These are phyloP conservation scores for Anser cygnoides DNA, from an alignment of 2,113 vertebrate species.

Conservation along the genomic window DNA sequence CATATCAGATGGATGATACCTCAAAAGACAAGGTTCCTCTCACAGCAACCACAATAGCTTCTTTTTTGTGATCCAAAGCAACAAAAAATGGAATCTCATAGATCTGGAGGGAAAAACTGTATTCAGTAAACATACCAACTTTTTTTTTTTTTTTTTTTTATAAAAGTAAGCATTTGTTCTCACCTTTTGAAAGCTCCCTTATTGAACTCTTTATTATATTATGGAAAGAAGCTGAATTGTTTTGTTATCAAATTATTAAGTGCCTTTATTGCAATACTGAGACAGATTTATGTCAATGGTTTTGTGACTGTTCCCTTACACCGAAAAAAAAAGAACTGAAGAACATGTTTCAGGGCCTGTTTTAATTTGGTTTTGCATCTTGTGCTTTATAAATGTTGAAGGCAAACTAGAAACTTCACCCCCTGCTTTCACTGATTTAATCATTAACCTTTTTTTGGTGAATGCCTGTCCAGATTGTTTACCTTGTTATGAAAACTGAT, in stretches of 20 bases:
- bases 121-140: background rate
- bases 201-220: background rate
- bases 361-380: background rate
- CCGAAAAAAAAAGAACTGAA: background rate
- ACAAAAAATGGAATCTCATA: slow-evolving; percentile 97
- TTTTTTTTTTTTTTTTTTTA: background rate
- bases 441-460: background rate
- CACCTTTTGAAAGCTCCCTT: background rate
- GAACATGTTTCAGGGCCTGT: background rate
- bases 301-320: background rate
- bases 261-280: background rate
- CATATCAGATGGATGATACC: slow-evolving; percentile 68
- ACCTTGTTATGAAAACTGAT: slow-evolving; percentile 97
- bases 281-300: background rate
- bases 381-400: background rate
- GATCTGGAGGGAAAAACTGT: slow-evolving; percentile 77
- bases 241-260: background rate
- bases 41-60: slow-evolving; percentile 91
- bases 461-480: background rate
- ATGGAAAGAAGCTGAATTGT: background rate
- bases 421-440: background rate
- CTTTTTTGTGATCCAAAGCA: slow-evolving; percentile 93
- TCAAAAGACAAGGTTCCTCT: slow-evolving; percentile 94
- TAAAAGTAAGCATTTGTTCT: background rate
- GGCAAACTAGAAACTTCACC: background rate